Conservation (phyloP, 2,888 invertebrate species). For the Uropetala carovei region DNA sequence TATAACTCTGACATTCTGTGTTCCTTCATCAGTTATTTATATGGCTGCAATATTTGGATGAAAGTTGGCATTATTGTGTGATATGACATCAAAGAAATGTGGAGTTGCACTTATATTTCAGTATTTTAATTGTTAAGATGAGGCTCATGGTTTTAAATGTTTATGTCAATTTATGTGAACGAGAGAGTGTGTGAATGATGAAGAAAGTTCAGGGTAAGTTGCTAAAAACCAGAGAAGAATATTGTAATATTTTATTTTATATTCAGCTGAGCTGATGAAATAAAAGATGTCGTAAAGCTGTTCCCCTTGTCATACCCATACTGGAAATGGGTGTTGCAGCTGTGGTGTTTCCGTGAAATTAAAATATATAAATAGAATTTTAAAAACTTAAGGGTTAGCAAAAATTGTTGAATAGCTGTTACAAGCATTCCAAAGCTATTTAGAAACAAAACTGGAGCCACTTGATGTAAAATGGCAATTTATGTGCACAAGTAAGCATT, state of each 20-base stretch:
- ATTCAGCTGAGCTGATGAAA: constrained; percentile 51
- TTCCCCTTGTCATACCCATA: constrained; percentile 54
- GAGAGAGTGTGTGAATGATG: constrained; percentile 4
- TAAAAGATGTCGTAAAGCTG: constrained; percentile 27
- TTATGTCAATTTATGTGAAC: constrained; percentile 37
- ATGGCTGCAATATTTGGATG: constrained; percentile 23
- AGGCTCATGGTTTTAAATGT: constrained; percentile 61
- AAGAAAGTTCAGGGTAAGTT: constrained; percentile 57
- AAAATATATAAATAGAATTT: constrained; percentile 10
- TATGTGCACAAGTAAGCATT: constrained; percentile 59
- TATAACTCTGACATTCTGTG: constrained; percentile 20
- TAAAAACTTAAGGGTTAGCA: constrained; percentile 39
- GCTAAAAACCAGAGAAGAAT: constrained; percentile 55
- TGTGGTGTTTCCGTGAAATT: constrained; percentile 61
- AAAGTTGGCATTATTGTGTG: constrained; percentile 52
- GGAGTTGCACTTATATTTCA: constrained; percentile 63
- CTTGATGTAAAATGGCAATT: constrained; percentile 54
- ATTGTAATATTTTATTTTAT: constrained; percentile 55
- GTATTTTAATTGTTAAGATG: constrained; percentile 63
- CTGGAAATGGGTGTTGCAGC: constrained; percentile 44
- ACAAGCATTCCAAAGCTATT: constrained; percentile 37
- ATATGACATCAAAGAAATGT: constrained; percentile 47
- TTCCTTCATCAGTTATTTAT: constrained; percentile 32
- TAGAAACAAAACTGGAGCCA: constrained; percentile 56
- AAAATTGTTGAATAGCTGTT: constrained; percentile 36